phyloP scores from a whole-genome alignment of 1,140 invertebrate species.

The Potamilus streckersoni region DNA sequence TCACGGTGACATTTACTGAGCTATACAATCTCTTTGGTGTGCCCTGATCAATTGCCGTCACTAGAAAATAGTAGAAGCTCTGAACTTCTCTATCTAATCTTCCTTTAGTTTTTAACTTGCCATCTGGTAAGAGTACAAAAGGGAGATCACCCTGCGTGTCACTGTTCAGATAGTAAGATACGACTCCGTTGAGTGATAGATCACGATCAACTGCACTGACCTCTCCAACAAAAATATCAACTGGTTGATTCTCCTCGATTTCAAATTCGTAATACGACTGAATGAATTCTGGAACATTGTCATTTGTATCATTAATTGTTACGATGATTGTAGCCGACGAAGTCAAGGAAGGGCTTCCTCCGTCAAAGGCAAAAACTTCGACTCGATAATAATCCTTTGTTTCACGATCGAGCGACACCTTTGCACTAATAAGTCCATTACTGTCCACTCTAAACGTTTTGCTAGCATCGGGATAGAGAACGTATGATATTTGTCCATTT shows the following conservation, averaged over 20 bases:
- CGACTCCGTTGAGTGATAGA: slow-evolving; percentile 83
- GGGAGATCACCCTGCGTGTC: slow-evolving; percentile 83
- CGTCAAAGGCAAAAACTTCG: slow-evolving; percentile 91
- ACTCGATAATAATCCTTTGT: slow-evolving; percentile 71
- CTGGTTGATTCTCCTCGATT: slow-evolving; percentile 45
- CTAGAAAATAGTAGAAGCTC: slow-evolving; percentile 81
- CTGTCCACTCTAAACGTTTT: too few relatives aligned
- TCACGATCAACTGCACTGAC: slow-evolving; percentile 91
- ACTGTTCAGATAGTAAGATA: slow-evolving; percentile 61
- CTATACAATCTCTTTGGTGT: slow-evolving; percentile 90
- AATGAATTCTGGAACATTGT: slow-evolving; percentile 47
- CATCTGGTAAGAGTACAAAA: slow-evolving; percentile 87
- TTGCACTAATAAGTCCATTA: slow-evolving; percentile 88
- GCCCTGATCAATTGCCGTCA: slow-evolving; percentile 93
- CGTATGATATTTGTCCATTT: slow-evolving; percentile 72
- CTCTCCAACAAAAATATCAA: slow-evolving; percentile 77
- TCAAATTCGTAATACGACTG: slow-evolving; percentile 36
- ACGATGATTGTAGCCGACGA: slow-evolving; percentile 49
- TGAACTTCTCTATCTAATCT: slow-evolving; percentile 86
- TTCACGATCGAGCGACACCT: slow-evolving; percentile 89
- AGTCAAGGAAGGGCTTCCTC: slow-evolving; percentile 73
- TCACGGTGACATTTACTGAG: slow-evolving; percentile 80
- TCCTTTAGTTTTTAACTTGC: slow-evolving; percentile 79
- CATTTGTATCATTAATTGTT: slow-evolving; percentile 77
- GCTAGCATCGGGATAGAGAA: neutral